Conservation (phyloP, 1,140 invertebrate genomes). For the Leptinotarsa defecta region DNA sequence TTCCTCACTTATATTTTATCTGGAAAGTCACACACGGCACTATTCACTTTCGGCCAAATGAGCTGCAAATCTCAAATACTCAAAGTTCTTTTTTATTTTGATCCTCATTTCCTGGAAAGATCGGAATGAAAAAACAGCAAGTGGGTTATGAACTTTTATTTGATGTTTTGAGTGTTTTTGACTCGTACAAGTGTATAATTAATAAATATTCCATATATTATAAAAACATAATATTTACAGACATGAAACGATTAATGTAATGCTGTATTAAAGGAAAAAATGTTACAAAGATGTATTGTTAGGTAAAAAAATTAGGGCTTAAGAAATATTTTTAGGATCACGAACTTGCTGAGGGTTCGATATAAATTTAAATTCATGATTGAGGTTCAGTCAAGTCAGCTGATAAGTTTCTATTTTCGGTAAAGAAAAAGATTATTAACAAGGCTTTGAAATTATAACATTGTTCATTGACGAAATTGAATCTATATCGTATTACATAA, state of each 20-base stretch:
- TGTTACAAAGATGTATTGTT: constrained; percentile 29
- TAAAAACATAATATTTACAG: constrained; percentile 57
- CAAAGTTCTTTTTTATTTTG: too few species aligned
- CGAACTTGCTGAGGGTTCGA: constrained; percentile 7
- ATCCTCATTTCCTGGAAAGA: too few species aligned
- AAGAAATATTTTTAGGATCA: constrained; percentile 23
- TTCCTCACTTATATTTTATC: too few species aligned
- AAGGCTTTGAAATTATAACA: too few species aligned
- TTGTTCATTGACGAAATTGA: too few species aligned
- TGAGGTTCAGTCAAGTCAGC: constrained; percentile 16
- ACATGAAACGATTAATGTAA: constrained; percentile 52
- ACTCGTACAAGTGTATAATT: constrained; percentile 52
- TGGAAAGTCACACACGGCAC: too few species aligned
- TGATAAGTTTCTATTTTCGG: background rate
- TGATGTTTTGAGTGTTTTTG: constrained; percentile 44
- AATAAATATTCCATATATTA: constrained; percentile 56
- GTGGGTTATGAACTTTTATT: constrained; percentile 51
- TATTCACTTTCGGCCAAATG: too few species aligned
- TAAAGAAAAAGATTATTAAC: background rate
- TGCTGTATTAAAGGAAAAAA: constrained; percentile 37
- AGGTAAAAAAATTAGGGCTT: constrained; percentile 30
- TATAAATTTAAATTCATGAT: constrained; percentile 13
- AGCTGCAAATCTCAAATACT: too few species aligned
- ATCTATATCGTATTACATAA: too few species aligned
- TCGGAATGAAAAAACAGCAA: constrained; percentile 1